Evolutionary conservation across 2,797 vertebrate genomes (phyloP), one percentile per base, ranked within the genome.

Genomic region (Gallinago solitaria): DNA sequence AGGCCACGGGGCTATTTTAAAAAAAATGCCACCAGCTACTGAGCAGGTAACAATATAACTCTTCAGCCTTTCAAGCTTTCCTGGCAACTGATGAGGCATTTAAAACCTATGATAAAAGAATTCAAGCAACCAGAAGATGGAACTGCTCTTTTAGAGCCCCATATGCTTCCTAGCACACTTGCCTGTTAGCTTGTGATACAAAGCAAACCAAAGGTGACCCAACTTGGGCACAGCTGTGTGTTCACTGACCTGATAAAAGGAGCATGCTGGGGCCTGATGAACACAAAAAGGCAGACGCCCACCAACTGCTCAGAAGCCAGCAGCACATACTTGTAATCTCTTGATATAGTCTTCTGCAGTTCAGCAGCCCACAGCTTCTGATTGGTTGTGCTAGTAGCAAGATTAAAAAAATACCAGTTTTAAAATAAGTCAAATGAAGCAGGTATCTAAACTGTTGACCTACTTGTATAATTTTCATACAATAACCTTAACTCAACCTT

Each of bases 281-380:
- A 99, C 35, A 99, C 98, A 60, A 99, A 99, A 89, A 99, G 98
- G 96, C 99, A 99, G 79, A 99, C 99, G 9, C 99, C 99, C 96
- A 99, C 99, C 81, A 99, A 97, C 97, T 99, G 99, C 97, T 99
- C 99, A 1, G 99, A 99, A 28, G 99, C 99, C 87, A 99, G 98
- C 87, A 99, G 98, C 90, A 99, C 99, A 4, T 99, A 99, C 96
- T 99, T 99, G 97, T 99, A 98, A 96, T 99, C 99, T 85, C 99
- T 98, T 3, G 99, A 99, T 96, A 99, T 98, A 91, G 98, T 99
- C 98, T 99, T 99, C 96, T 99, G 99, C n/a, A 99, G 98, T 96
- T 99, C 99, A 54, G 98, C 99, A 27, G 99, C 99, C 99, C 99
- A 99, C n/a, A 99, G 98, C 97, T 99, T 99, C 98, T 99, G 99